Evolutionary conservation across 1,140 invertebrate species (phyloP), one percentile per base, ranked within the genome.

Genomic region (Zophobas morio): DNA sequence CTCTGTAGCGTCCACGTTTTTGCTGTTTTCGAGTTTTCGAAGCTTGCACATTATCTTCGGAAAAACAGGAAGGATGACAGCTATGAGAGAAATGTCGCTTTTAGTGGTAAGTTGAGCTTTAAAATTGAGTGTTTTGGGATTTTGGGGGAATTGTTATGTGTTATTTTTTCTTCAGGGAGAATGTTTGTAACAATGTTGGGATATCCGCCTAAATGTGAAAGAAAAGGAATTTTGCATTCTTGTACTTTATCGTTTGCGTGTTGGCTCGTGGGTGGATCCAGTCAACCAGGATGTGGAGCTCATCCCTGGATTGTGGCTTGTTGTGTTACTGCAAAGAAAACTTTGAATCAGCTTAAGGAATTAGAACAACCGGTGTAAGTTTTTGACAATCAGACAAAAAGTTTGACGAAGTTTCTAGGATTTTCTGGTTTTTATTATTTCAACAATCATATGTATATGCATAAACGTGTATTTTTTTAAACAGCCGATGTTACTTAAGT

Each of bases 181-280:
- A 85, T 89, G 74, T 85, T 92, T 39, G 89, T 90, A 5, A 89
- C 88, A 0, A 81, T 92, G 77, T 84, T 92, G 20, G 91, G 90
- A 6, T 90, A 91, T 82, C 91, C 90, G 0, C 83, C 88, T 0
- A 89, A 89, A 46, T 93, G 92, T 82, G 87, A 86, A 49, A 85
- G 89, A 53, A 89, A 91, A 56, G 87, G 88, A 6, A 87, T 88
- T 34, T 87, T 89, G 0, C 87, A 89, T 79, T 87, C 90, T 0
- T 94, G 93, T 80, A 92, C 91, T 0, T 86, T 94, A 70, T 89
- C 91, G n/a, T 84, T 94, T 57, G 89, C 90, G n/a, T 94, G 93
- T 82, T 93, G 93, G 92, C 84, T 93, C 42, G 89, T 89, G 34
- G 93, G 93, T 1, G 93, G 92, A 32, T 88, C 87, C 51, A 88